Base-by-base conservation (phyloP, 2,888 invertebrate species). In the Leptopilina myrica region DNA sequence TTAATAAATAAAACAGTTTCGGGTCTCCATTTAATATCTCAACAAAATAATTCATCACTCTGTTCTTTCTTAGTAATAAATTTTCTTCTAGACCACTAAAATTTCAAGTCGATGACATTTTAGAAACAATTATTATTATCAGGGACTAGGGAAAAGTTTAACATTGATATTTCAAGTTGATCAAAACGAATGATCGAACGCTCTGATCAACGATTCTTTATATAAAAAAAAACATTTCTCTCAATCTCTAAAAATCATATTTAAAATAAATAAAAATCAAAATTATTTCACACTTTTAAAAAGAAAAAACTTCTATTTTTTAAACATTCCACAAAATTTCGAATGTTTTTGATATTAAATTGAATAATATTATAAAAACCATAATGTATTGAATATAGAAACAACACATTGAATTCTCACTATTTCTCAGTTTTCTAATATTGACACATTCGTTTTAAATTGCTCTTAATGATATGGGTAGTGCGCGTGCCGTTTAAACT, bases 361-460 rank as follows among this genome's bases (percentile, higher is more conserved):
- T 53, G 14, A 73, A 56, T 7, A 43, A 43, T 43, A 43, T 43
- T 43, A 43, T 8, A 43, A 14, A 26, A 7, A 53, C 49, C 7
- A 53, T 56, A 33, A n/a, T 20, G 53, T 40, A 73, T 73, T 53
- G 4, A 33, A 40, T 73, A 20, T 12, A 56, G n/a, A 26, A 69
- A 69, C 5, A 73, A 59, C n/a, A 73, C n/a, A 73, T 73, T 56
- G 8, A 56, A 59, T 56, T 73, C 40, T 73, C 73, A 73, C 40
- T 59, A 73, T 56, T 56, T n/a, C 46, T 49, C 49, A 49, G 59
- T n/a, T 69, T 56, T n/a, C 40, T 73, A 73, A 26, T 73, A 73
- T 73, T 73, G 73, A 73, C 56, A 56, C 73, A 33, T 53, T 73
- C 73, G 73, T 53, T 73, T 33, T n/a, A 11, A 56, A 73, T 73